These are phyloP conservation scores for Numida meleagris DNA, from an alignment of 2,113 vertebrate species.

Conservation along the genomic window DNA sequence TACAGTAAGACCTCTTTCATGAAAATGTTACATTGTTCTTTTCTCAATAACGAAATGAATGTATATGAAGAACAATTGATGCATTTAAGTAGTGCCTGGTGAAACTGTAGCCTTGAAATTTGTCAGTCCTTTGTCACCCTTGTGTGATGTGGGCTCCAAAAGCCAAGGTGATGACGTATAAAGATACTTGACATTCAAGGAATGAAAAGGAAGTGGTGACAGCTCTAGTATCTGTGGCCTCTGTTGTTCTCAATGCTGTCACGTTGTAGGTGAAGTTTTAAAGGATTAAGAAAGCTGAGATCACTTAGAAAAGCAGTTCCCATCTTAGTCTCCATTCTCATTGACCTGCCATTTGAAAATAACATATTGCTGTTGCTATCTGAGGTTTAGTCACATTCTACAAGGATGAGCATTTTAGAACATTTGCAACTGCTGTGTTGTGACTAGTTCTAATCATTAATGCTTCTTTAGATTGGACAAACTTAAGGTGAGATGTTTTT, in stretches of 20 bases:
- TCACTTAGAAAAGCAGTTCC: neutral
- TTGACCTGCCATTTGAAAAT: neutral
- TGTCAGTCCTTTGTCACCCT: neutral
- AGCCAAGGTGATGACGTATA: neutral
- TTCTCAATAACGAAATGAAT: neutral
- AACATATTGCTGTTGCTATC: neutral
- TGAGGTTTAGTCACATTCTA: neutral
- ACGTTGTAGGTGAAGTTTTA: neutral
- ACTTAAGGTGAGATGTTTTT: neutral
- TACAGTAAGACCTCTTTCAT: neutral
- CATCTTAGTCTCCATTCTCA: neutral
- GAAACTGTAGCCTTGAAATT: neutral
- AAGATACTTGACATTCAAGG: neutral
- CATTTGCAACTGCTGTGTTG: neutral
- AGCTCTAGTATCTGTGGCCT: neutral
- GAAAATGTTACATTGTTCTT: neutral
- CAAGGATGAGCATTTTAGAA: neutral
- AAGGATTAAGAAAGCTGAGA: neutral
- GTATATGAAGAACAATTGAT: neutral
- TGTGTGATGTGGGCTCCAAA: neutral
- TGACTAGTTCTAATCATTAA: neutral
- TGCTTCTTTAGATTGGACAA: neutral
- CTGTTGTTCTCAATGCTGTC: neutral
- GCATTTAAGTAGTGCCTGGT: neutral
- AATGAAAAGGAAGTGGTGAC: constrained; percentile 11